Evolutionary conservation across 2,888 invertebrate species (phyloP).

Genomic region (Apantesis nais): DNA sequence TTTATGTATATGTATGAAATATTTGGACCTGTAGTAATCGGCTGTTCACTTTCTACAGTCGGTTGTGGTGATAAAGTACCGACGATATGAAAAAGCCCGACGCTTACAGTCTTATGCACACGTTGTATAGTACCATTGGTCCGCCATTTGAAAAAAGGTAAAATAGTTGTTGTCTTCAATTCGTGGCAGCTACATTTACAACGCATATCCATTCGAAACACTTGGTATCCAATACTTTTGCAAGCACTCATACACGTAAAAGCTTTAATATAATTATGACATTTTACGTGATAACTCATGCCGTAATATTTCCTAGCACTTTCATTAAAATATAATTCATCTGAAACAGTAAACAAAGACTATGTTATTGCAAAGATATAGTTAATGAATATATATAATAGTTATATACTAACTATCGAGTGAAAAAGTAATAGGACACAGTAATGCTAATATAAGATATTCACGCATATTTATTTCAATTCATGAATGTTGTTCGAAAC

Average conservation of each 20-base stretch:
- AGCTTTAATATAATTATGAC: slow-evolving; percentile 58
- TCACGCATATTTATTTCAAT: slow-evolving; percentile 40
- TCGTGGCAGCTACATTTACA: slow-evolving; percentile 73
- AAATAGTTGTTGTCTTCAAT: slow-evolving; percentile 60
- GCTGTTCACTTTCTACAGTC: not conserved
- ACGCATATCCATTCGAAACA: slow-evolving; percentile 59
- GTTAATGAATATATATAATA: not conserved
- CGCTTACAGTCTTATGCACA: slow-evolving; percentile 59
- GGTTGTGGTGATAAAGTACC: slow-evolving; percentile 63
- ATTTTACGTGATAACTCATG: slow-evolving; percentile 59
- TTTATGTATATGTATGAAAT: not conserved
- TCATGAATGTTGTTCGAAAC: slow-evolving; percentile 6
- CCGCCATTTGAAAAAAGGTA: slow-evolving; percentile 69
- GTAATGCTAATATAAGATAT: slow-evolving; percentile 30
- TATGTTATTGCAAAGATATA: not conserved
- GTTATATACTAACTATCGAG: slow-evolving; percentile 37
- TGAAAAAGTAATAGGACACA: slow-evolving; percentile 39
- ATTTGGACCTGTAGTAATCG: not conserved
- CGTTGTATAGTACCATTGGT: slow-evolving; percentile 66
- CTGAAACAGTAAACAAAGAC: slow-evolving; percentile 41
- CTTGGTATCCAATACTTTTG: slow-evolving; percentile 67
- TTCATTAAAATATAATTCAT: slow-evolving; percentile 25
- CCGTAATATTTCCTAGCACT: slow-evolving; percentile 68
- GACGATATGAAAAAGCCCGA: slow-evolving; percentile 61
- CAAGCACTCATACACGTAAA: slow-evolving; percentile 74